These are phyloP conservation scores for Philypnodon macrostomus DNA, from an alignment of 2,797 vertebrate species.

Conservation along the genomic window DNA sequence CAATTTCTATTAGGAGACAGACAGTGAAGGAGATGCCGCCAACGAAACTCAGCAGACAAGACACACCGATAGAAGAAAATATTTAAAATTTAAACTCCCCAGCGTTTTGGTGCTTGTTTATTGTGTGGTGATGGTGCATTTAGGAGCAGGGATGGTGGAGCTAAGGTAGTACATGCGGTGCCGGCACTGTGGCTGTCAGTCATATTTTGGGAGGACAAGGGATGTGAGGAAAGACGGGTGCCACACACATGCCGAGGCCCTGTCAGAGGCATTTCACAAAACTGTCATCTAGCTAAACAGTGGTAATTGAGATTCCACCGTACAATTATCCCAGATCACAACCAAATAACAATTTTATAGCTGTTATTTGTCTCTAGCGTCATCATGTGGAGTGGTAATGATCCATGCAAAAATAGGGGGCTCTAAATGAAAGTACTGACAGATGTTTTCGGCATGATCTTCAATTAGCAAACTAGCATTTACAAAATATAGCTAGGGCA, in stretches of 20 bases:
- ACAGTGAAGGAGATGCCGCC: constrained; percentile 81
- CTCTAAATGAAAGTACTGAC: too few species aligned
- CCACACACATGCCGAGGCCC: constrained; percentile 41
- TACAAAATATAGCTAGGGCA: too few species aligned
- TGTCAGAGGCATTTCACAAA: constrained; percentile 49
- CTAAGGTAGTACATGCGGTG: constrained; percentile 38
- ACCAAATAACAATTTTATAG: constrained; percentile 12
- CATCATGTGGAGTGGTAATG: too few species aligned
- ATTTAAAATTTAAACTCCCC: constrained; percentile 75
- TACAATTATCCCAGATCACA: constrained; percentile 38
- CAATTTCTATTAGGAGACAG: constrained; percentile 88
- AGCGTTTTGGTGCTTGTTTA: constrained; percentile 44
- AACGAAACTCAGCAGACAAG: constrained; percentile 77
- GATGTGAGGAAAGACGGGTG: constrained; percentile 50
- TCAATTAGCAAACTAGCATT: too few species aligned
- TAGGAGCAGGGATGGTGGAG: constrained; percentile 42
- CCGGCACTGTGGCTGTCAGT: constrained; percentile 31
- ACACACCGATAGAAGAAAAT: constrained; percentile 61
- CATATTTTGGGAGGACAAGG: constrained; percentile 20
- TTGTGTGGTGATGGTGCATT: constrained; percentile 70
- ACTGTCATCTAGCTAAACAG: constrained; percentile 49
- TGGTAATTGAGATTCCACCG: constrained; percentile 55
- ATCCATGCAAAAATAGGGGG: too few species aligned
- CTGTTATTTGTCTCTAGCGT: too few species aligned
- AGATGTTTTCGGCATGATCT: too few species aligned